Conservation (phyloP, 2,797 vertebrate genomes). For the Betta splendens region DNA sequence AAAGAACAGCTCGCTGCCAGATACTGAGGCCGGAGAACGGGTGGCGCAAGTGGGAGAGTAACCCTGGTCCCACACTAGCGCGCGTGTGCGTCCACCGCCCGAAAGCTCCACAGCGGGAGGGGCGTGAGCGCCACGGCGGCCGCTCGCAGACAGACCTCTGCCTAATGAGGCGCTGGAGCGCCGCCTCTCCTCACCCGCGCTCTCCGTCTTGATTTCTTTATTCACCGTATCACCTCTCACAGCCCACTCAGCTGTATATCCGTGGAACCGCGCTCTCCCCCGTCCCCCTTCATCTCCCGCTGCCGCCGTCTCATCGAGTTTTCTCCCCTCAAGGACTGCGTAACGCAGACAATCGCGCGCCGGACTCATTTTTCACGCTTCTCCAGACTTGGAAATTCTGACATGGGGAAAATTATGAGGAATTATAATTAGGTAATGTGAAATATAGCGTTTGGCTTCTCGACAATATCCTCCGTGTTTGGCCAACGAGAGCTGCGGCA, state of each 20-base stretch:
- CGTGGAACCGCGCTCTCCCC: constrained; percentile 42
- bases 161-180: constrained; percentile 67
- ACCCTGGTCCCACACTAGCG: constrained; percentile 10
- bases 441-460: constrained; percentile 42
- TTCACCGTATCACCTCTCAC: constrained; percentile 48
- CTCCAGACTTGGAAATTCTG: constrained; percentile 40
- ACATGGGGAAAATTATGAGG: constrained; percentile 61
- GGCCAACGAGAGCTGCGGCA: constrained; percentile 40
- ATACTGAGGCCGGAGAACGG: constrained; percentile 2
- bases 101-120: too few species aligned
- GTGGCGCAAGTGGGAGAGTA: not conserved
- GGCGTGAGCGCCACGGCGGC: too few species aligned
- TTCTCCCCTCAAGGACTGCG: constrained; percentile 38
- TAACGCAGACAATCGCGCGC: constrained; percentile 28
- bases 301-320: constrained; percentile 35
- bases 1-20: constrained; percentile 4
- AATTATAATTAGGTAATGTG: constrained; percentile 61
- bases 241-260: constrained; percentile 58
- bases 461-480: constrained; percentile 39
- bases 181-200: constrained; percentile 61
- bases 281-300: constrained; percentile 21
- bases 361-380: constrained; percentile 58
- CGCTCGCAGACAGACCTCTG: constrained; percentile 61
- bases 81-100: too few species aligned
- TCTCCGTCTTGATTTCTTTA: constrained; percentile 57